A percentile compares a stretch with the other conserved stretches of the same genome.
These are phyloP conservation scores for Saturnia japonica DNA, from an alignment of 2,888 invertebrate genomes.

Conservation along the genomic window DNA sequence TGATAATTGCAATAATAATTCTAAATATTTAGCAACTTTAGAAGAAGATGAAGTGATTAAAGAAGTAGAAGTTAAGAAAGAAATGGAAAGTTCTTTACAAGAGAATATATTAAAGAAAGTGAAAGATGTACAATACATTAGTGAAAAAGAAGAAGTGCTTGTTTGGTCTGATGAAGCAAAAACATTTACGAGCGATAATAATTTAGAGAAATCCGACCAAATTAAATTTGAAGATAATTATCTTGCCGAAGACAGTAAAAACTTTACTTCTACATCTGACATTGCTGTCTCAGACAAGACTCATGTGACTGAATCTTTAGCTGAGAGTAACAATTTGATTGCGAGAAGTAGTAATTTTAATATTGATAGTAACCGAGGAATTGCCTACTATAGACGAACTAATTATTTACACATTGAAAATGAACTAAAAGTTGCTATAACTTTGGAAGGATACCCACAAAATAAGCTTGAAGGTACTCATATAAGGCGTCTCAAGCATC, in stretches of 20 bases:
- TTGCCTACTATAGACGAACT: constrained; percentile 71
- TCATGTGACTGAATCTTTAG: constrained; percentile 43
- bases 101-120: constrained; percentile 54
- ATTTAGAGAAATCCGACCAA: constrained; percentile 29
- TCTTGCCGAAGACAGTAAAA: constrained; percentile 24
- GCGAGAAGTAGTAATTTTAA: constrained; percentile 59
- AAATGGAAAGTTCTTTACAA: constrained; percentile 42
- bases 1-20: constrained; percentile 11
- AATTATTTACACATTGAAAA: constrained; percentile 71
- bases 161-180: constrained; percentile 54
- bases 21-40: constrained; percentile 16
- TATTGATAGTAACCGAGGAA: constrained; percentile 69
- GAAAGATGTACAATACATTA: constrained; percentile 56
- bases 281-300: constrained; percentile 57
- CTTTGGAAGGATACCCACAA: constrained; percentile 68
- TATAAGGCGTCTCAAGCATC: constrained; percentile 63
- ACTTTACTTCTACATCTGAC: constrained; percentile 39
- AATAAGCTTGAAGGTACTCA: constrained; percentile 71
- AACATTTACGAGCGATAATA: constrained; percentile 35
- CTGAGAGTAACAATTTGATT: constrained; percentile 56
- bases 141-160: constrained; percentile 55
- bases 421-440: constrained; percentile 69
- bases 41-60: not conserved
- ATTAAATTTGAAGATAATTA: constrained; percentile 30
- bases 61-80: constrained; percentile 35